These are phyloP conservation scores for Colius striatus DNA, from an alignment of 2,113 vertebrate species.

Conservation along the genomic window DNA sequence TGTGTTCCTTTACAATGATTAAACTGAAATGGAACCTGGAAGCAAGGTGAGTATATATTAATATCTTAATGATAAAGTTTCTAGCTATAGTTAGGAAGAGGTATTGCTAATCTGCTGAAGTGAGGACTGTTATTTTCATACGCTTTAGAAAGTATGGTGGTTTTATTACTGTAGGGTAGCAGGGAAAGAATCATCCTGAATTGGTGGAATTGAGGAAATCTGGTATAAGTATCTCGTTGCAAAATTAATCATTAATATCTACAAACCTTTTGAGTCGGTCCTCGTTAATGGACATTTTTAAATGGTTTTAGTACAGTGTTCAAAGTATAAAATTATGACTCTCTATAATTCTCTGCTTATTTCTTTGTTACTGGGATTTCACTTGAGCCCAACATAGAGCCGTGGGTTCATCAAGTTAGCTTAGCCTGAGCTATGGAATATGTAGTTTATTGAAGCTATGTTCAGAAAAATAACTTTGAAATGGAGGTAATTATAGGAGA, in stretches of 20 bases:
- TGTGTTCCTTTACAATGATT: background rate
- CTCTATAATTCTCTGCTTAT: background rate
- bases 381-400: background rate
- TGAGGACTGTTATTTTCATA: background rate
- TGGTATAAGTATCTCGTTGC: background rate
- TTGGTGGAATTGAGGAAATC: background rate
- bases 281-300: background rate
- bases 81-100: background rate
- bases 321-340: background rate
- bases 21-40: background rate
- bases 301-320: background rate
- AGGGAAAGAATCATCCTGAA: background rate
- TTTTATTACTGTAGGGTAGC: background rate
- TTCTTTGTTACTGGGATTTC: background rate
- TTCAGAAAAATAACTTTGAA: background rate
- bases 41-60: background rate
- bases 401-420: background rate
- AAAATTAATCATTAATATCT: background rate
- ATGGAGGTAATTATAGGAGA: background rate
- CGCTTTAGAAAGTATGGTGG: background rate
- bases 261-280: background rate
- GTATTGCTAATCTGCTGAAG: background rate
- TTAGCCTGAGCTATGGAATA: background rate
- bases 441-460: background rate
- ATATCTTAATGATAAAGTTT: background rate